Base-by-base conservation (phyloP, 2,888 invertebrate genomes). In the Priapulus caudatus region DNA sequence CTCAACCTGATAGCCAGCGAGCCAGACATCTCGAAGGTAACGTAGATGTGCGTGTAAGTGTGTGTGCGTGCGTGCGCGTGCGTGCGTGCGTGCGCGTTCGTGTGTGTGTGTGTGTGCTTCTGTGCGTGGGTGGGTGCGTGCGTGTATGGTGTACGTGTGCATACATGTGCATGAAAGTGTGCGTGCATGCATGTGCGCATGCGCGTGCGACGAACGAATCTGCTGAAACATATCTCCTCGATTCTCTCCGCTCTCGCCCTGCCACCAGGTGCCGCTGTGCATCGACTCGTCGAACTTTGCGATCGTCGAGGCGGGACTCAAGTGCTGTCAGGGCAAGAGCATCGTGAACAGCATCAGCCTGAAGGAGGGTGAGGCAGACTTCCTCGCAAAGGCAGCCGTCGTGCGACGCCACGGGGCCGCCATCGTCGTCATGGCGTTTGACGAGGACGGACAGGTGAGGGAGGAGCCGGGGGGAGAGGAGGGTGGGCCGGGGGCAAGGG, bases 381-480 rank as follows among this genome's bases (percentile, higher is more conserved):
- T 78, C 60, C 59, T 77, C 3, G 59, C 65, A n/a, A 76, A 76
- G 59, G 78, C 77, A 3, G 64, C 57, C 48, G 65, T 66, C n/a
- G 69, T 78, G 19, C 72, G 72, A 56, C 65, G 71, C 52, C 74
- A 74, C 62, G 78, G 78, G 18, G 77, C 75, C 2, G 77, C 78
- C 16, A 74, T 77, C 1, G 77, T 78, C 15, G 69, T 78, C 33
- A 79, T 79, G 78, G 78, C 78, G 1, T 79, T 78, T 67, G 78
- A 78, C 65, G 78, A 79, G 63, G 63, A 67, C 20, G 78, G 78
- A 47, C 78, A 78, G 69, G 77, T 73, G 60, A 46, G 53, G 43
- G 23, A 19, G n/a, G n/a, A n/a, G n/a, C n/a, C n/a, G n/a, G n/a
- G n/a, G 23, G 19, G 44, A 43, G n/a, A n/a, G n/a, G n/a, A n/a